A percentile compares a stretch with the other conserved stretches of the same genome.
Evolutionary conservation across 1,140 invertebrate species (phyloP).

Genomic region (Eupeodes corollae): DNA sequence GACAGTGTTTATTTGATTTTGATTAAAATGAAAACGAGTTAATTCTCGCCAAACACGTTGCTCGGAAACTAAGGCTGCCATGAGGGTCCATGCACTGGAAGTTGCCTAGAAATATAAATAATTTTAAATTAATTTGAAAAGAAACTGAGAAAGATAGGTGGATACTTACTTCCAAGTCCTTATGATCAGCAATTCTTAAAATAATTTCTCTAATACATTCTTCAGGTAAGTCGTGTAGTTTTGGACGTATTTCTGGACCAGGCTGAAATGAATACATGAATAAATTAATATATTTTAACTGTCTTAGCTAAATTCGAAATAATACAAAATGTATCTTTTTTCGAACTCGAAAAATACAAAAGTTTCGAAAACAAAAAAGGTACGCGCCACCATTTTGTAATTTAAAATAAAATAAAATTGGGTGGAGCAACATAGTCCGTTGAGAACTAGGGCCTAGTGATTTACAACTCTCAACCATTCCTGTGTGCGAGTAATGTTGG

Average conservation of each 20-base stretch:
- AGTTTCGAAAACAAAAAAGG: too few species aligned
- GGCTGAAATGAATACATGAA: conserved; percentile 45
- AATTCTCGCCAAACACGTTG: conserved; percentile 85
- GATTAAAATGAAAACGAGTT: conserved; percentile 83
- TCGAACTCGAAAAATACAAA: too few species aligned
- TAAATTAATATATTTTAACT: too few species aligned
- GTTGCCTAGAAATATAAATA: conserved; percentile 33
- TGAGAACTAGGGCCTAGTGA: too few species aligned
- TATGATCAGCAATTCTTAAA: conserved; percentile 78
- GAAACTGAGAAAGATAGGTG: not conserved
- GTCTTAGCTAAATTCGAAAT: too few species aligned
- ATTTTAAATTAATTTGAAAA: conserved; percentile 1
- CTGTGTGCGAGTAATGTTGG: too few species aligned
- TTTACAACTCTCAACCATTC: too few species aligned
- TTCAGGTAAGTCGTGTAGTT: conserved; percentile 80
- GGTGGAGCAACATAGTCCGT: too few species aligned
- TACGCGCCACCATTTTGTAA: too few species aligned
- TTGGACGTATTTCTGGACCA: conserved; percentile 67
- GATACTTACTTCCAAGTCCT: conserved; percentile 57
- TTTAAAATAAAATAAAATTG: too few species aligned
- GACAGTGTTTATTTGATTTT: conserved; percentile 67
- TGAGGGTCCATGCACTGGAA: conserved; percentile 51
- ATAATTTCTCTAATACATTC: conserved; percentile 89
- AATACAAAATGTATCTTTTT: too few species aligned
- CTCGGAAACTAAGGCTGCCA: conserved; percentile 73